Evolutionary conservation across 2,113 vertebrate species (phyloP).

Genomic region (Beaufortia kweichowensis): DNA sequence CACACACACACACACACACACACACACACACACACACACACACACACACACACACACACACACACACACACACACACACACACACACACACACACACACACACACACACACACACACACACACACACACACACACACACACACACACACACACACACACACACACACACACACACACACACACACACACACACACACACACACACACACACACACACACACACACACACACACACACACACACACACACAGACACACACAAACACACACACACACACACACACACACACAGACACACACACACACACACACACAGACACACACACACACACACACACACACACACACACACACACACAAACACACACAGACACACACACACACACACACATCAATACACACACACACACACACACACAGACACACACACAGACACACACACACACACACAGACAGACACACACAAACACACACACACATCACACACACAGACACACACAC

Average conservation of each 20-base stretch:
- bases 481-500: constrained; percentile 3
- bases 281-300: constrained; percentile 3
- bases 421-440: constrained; percentile 5
- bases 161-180: constrained; percentile 25
- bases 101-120: constrained; percentile 3
- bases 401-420: constrained; percentile 31
- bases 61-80: constrained; percentile 3
- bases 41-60: constrained; percentile 25
- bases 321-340: constrained; percentile 1
- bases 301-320: constrained; percentile 24
- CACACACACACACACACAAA: constrained; percentile 12
- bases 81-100: constrained; percentile 26
- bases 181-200: constrained; percentile 3
- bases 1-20: constrained; percentile 17
- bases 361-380: constrained; percentile 16
- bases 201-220: constrained; percentile 29
- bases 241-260: no score
- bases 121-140: constrained; percentile 27
- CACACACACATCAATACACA: constrained; percentile 16
- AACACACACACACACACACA: no score
- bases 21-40: constrained; percentile 3
- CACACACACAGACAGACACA: no score
- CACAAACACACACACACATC: constrained; percentile 14
- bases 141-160: constrained; percentile 3
- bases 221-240: constrained; percentile 3